These are phyloP conservation scores for Hippocampus mohnikei DNA, from an alignment of 2,113 vertebrate species.

Conservation along the genomic window DNA sequence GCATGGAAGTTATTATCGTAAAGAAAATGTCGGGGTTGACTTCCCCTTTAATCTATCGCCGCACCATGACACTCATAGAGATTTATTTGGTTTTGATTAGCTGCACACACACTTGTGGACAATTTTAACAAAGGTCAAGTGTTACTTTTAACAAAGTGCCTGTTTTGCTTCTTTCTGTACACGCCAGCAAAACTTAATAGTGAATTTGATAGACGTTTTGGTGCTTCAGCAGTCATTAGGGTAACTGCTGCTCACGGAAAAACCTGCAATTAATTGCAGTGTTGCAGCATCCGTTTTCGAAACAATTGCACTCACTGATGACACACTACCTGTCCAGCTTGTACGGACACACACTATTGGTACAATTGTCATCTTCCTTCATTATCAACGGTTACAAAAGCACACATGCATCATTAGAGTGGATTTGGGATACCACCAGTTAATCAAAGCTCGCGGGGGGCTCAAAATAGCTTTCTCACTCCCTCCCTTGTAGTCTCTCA, in stretches of 20 bases:
- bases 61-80: too few species aligned
- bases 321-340: constrained; percentile 22
- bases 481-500: background rate
- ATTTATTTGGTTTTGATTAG: too few species aligned
- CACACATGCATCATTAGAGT: constrained; percentile 10
- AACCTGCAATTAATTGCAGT: constrained; percentile 7
- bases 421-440: constrained; percentile 17
- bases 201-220: background rate
- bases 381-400: constrained; percentile 6
- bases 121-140: background rate
- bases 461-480: constrained; percentile 14
- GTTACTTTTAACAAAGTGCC: background rate
- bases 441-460: constrained; percentile 26
- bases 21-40: too few species aligned
- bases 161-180: background rate
- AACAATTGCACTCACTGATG: constrained; percentile 32
- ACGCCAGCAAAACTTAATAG: background rate
- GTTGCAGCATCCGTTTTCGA: constrained; percentile 19
- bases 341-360: background rate
- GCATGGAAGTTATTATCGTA: too few species aligned
- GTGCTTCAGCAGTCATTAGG: background rate
- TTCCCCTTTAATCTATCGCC: too few species aligned
- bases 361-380: background rate
- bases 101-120: too few species aligned
- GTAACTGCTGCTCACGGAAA: background rate